A percentile compares a stretch with the other conserved stretches of the same genome.
phyloP scores from a whole-genome alignment of 1,140 invertebrate species.

The Pseudomyrmex cubaensis region DNA sequence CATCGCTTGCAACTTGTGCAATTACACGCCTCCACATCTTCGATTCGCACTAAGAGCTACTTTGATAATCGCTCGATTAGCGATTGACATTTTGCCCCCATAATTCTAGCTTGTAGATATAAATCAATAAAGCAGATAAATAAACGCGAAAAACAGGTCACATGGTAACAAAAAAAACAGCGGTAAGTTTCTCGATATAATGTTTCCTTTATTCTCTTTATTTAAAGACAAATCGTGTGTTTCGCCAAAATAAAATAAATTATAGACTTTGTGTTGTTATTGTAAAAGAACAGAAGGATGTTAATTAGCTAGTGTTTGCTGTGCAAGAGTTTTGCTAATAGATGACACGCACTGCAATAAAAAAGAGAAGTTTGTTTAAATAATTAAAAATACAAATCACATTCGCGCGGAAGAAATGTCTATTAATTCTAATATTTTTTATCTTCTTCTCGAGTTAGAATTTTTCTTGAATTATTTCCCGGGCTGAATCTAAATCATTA shows the following conservation, averaged over 20 bases:
- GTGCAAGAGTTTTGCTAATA: no score
- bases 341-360: no score
- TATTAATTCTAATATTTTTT: not conserved
- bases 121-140: not conserved
- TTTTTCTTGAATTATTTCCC: not conserved
- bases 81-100: not conserved
- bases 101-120: not conserved
- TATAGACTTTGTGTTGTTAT: no score
- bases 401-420: no score
- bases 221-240: no score
- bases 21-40: not conserved
- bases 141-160: not conserved
- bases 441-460: not conserved
- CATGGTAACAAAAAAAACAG: not conserved
- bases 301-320: no score
- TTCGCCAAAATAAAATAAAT: no score
- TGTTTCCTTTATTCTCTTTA: no score
- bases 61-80: not conserved
- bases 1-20: not conserved
- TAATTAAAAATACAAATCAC: no score
- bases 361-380: no score
- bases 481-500: constrained; percentile 13
- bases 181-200: not conserved
- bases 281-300: no score
- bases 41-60: not conserved